Percentiles rank a stretch among this genome's conserved stretches.
Conservation (phyloP, 2,888 invertebrate species). For the Protonemura montana region DNA sequence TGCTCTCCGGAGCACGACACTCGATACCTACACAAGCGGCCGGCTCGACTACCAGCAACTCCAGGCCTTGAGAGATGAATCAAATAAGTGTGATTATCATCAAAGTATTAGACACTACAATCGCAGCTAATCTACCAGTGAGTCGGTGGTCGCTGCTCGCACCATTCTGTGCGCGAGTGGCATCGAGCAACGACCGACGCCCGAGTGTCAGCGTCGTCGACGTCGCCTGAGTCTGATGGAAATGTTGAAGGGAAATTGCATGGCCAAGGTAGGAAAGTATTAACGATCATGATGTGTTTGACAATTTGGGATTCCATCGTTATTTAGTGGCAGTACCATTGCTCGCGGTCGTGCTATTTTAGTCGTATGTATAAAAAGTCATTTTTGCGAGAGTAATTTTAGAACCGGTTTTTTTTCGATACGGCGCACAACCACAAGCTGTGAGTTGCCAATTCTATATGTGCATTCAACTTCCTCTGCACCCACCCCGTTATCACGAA, state of each 20-base stretch:
- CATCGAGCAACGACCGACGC: neutral
- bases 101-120: neutral
- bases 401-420: neutral
- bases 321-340: neutral
- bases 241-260: neutral
- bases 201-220: neutral
- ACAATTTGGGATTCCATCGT: neutral
- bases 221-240: neutral
- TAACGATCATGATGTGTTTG: neutral
- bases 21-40: neutral
- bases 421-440: neutral
- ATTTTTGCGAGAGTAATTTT: neutral
- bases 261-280: neutral
- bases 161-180: neutral
- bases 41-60: neutral
- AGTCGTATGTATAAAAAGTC: neutral
- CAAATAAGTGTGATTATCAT: constrained; percentile 21
- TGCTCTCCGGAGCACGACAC: neutral
- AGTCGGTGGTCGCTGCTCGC: neutral
- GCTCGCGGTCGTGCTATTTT: neutral
- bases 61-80: constrained; percentile 19
- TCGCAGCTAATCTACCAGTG: neutral
- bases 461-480: neutral
- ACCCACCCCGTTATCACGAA: too few species aligned
- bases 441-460: neutral